These are phyloP conservation scores for Mormyrus hasselquistii DNA, from an alignment of 2,797 vertebrate species.

Conservation along the genomic window DNA sequence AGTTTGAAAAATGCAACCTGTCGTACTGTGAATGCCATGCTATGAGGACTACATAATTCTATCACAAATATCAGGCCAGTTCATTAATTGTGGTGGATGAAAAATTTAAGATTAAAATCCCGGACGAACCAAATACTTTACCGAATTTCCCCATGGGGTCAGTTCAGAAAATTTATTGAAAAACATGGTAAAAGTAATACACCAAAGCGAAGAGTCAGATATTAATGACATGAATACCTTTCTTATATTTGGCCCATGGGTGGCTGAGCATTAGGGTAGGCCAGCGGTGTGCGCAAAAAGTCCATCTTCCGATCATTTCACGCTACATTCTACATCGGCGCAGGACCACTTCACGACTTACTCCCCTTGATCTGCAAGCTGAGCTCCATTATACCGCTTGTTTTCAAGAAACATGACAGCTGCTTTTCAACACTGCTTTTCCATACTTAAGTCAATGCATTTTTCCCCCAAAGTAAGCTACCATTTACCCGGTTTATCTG, in stretches of 20 bases:
- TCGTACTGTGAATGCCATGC: neutral
- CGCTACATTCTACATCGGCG: neutral
- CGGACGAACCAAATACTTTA: neutral
- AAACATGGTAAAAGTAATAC: neutral
- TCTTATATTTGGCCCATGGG: neutral
- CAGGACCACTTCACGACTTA: neutral
- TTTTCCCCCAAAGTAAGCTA: neutral
- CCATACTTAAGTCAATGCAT: neutral
- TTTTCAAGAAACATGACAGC: neutral
- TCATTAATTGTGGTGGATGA: neutral
- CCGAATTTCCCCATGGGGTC: neutral
- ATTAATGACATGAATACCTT: neutral
- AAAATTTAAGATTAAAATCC: neutral
- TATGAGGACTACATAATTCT: neutral
- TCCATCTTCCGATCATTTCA: slow-evolving; percentile 16
- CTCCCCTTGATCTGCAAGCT: neutral
- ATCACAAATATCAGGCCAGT: neutral
- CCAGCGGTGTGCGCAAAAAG: neutral
- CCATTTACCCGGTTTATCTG: slow-evolving; percentile 10
- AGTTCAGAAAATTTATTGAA: neutral
- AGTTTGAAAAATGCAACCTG: neutral
- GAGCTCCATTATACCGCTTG: neutral
- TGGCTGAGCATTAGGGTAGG: neutral
- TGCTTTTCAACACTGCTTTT: neutral
- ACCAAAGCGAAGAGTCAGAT: neutral